These are phyloP conservation scores for Anastrepha obliqua DNA, from an alignment of 1,140 invertebrate genomes.

Conservation along the genomic window DNA sequence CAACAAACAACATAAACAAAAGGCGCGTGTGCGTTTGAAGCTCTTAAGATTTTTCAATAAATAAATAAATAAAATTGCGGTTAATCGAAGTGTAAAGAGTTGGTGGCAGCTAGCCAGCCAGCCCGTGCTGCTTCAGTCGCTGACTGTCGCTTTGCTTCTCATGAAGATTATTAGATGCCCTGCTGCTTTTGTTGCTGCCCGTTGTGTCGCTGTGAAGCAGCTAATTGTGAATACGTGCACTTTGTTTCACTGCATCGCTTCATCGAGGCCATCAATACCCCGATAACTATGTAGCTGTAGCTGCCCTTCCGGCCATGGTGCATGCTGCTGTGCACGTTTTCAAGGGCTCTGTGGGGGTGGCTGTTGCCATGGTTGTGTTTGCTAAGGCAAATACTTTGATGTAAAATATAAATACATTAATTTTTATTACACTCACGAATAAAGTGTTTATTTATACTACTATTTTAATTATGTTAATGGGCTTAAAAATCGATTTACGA, in stretches of 20 bases:
- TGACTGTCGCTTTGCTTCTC: neutral
- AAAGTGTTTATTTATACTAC: no score
- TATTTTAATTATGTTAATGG: no score
- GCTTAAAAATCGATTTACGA: no score
- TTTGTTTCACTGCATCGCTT: neutral
- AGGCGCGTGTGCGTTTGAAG: conserved; percentile 13
- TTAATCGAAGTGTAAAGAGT: conserved; percentile 18
- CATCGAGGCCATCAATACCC: neutral
- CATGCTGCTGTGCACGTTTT: neutral
- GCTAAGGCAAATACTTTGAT: neutral
- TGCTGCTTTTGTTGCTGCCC: neutral
- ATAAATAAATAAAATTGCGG: conserved; percentile 25
- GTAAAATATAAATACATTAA: neutral
- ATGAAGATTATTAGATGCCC: conserved; percentile 32
- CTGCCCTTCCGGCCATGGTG: neutral
- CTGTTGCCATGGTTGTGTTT: neutral
- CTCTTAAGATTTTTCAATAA: conserved; percentile 11
- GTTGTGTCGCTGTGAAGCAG: conserved; percentile 17
- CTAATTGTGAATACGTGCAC: conserved; percentile 37
- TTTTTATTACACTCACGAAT: no score
- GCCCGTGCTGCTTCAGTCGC: no score
- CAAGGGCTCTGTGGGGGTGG: neutral
- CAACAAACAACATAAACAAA: conserved; percentile 1
- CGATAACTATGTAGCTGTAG: neutral
- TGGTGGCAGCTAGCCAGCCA: neutral